Conservation (phyloP, 2,113 vertebrate species). For the Nyctibius bracteatus region DNA sequence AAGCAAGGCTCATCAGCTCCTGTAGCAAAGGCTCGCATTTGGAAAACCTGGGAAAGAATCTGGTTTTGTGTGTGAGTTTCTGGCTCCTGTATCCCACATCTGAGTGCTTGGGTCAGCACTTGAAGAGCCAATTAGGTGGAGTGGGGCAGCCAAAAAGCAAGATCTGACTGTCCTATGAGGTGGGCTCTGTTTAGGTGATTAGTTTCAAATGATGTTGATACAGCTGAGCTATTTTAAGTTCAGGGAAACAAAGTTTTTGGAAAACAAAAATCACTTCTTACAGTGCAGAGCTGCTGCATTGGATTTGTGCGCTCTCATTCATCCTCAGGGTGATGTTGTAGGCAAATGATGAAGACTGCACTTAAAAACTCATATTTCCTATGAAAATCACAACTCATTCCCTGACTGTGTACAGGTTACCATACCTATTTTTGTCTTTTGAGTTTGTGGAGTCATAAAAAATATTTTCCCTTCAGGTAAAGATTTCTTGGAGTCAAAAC, state of each 20-base stretch:
- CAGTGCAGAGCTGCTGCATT: not conserved
- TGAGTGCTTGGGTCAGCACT: not conserved
- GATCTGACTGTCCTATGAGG: not conserved
- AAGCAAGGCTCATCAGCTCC: not conserved
- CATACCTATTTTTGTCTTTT: not conserved
- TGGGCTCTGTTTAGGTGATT: not conserved
- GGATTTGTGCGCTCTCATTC: not conserved
- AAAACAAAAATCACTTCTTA: not conserved
- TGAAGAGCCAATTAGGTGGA: too few relatives aligned
- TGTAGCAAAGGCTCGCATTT: rapidly evolving
- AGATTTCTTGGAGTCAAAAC: not conserved
- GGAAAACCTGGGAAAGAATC: not conserved
- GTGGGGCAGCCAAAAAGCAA: not conserved
- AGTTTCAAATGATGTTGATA: not conserved
- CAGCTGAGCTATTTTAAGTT: not conserved
- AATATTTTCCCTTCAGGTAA: not conserved
- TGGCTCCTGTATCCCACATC: not conserved
- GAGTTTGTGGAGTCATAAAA: not conserved
- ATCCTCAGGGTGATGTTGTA: not conserved
- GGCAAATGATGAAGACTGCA: not conserved
- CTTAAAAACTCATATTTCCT: not conserved
- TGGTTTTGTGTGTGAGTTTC: not conserved
- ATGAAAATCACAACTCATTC: not conserved
- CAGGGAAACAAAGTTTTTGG: not conserved
- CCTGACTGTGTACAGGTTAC: not conserved